phyloP scores from a whole-genome alignment of 2,888 invertebrate genomes.

The Argynnis bischoffii region DNA sequence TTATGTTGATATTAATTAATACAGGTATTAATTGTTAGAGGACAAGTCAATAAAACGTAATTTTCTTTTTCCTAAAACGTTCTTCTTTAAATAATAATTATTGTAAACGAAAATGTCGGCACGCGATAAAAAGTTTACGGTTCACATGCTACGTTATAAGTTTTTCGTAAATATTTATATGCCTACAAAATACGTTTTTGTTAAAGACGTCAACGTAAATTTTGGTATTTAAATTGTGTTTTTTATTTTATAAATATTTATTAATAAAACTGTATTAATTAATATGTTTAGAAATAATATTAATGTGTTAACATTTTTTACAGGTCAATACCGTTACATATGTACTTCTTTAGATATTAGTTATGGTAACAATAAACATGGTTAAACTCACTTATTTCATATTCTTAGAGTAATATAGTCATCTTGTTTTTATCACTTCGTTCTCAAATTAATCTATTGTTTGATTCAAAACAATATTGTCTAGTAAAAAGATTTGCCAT shows the following conservation, averaged over 20 bases:
- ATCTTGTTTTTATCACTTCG: constrained; percentile 61
- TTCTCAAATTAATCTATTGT: constrained; percentile 49
- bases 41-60: background rate
- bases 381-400: constrained; percentile 55
- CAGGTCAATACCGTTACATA: constrained; percentile 54
- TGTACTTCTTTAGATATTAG: constrained; percentile 51
- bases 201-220: background rate
- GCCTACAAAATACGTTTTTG: constrained; percentile 13
- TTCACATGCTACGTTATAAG: constrained; percentile 17
- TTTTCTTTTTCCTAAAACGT: constrained; percentile 15
- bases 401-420: constrained; percentile 53
- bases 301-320: constrained; percentile 54
- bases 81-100: constrained; percentile 8
- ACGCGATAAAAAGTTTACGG: constrained; percentile 20
- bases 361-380: constrained; percentile 58
- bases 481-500: constrained; percentile 67
- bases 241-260: constrained; percentile 2
- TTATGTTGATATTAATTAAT: too few relatives aligned
- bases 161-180: constrained; percentile 27
- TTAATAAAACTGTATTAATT: constrained; percentile 2
- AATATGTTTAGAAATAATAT: constrained; percentile 7
- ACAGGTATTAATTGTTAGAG: background rate
- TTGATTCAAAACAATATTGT: constrained; percentile 53
- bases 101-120: constrained; percentile 19
- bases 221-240: constrained; percentile 12